phyloP scores from a whole-genome alignment of 2,888 invertebrate species.

The Eretmocerus hayati region DNA sequence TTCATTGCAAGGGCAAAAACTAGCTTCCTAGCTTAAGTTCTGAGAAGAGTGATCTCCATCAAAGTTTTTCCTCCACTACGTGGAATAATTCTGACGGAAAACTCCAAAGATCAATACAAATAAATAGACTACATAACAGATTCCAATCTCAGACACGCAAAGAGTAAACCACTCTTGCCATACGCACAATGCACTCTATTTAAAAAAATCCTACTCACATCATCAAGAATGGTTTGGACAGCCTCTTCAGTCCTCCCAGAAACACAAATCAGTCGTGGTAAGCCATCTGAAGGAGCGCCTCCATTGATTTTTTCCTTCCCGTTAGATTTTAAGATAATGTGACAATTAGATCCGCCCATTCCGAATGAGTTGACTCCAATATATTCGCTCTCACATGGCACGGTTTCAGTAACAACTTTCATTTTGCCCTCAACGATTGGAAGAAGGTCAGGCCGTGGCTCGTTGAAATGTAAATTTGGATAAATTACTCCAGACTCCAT shows the following conservation, averaged over 20 bases:
- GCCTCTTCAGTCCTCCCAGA: constrained; percentile 76
- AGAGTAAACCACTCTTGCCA: too few species aligned
- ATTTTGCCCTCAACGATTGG: constrained; percentile 57
- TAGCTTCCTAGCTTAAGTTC: too few species aligned
- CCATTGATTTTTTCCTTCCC: constrained; percentile 55
- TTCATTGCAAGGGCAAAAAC: too few species aligned
- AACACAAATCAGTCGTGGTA: constrained; percentile 65
- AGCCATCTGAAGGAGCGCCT: constrained; percentile 55
- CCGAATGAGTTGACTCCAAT: constrained; percentile 86
- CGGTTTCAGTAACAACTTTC: constrained; percentile 65
- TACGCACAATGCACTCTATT: too few species aligned
- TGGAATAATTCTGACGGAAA: too few species aligned
- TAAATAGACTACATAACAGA: too few species aligned
- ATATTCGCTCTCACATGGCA: constrained; percentile 60
- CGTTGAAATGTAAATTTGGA: constrained; percentile 73
- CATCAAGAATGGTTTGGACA: constrained; percentile 58
- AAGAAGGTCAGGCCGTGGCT: constrained; percentile 55
- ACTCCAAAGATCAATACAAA: too few species aligned
- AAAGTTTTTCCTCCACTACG: too few species aligned
- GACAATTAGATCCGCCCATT: constrained; percentile 83
- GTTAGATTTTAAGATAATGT: constrained; percentile 58
- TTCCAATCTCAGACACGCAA: too few species aligned
- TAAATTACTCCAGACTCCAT: constrained; percentile 74
- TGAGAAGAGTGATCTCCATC: too few species aligned
- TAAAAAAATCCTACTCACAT: too few species aligned